phyloP scores from a whole-genome alignment of 1,140 invertebrate species.

The Euura lappo region DNA sequence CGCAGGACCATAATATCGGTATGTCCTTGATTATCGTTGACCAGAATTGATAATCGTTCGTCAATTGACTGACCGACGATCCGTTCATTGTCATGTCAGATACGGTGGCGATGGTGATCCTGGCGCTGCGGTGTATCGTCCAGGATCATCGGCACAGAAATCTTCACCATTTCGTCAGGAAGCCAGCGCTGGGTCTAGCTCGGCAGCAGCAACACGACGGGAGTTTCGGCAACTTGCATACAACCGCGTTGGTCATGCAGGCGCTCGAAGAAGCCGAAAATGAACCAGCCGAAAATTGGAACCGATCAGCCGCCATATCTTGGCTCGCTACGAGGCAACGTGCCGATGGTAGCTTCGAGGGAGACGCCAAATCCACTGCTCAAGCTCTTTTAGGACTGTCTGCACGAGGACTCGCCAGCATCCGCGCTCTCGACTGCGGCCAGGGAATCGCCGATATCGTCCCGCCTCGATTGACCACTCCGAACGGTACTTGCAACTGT shows the following conservation, averaged over 20 bases:
- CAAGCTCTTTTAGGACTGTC: conserved; percentile 77
- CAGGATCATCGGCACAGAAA: conserved; percentile 82
- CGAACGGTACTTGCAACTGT: conserved; percentile 34
- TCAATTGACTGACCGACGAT: too few relatives aligned
- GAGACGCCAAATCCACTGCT: conserved; percentile 73
- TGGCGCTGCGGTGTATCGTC: conserved; percentile 84
- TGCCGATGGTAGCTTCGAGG: conserved; percentile 78
- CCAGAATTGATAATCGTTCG: background rate
- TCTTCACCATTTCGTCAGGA: conserved; percentile 76
- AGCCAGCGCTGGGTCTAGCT: conserved; percentile 76
- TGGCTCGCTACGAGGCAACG: conserved; percentile 77
- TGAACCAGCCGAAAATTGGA: conserved; percentile 71
- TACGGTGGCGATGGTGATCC: conserved; percentile 82
- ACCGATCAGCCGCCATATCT: conserved; percentile 73
- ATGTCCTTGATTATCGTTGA: conserved; percentile 24
- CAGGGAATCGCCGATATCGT: conserved; percentile 55
- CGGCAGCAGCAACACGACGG: conserved; percentile 78
- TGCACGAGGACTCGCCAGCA: conserved; percentile 69
- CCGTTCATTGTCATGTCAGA: conserved; percentile 60
- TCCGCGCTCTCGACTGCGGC: conserved; percentile 72
- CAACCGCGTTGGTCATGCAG: conserved; percentile 81
- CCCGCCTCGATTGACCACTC: conserved; percentile 42
- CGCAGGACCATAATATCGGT: conserved; percentile 79
- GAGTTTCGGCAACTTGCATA: conserved; percentile 81
- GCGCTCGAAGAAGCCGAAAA: conserved; percentile 75